Evolutionary conservation across 2,888 invertebrate species (phyloP).

Genomic region (Xestia c-nigrum): DNA sequence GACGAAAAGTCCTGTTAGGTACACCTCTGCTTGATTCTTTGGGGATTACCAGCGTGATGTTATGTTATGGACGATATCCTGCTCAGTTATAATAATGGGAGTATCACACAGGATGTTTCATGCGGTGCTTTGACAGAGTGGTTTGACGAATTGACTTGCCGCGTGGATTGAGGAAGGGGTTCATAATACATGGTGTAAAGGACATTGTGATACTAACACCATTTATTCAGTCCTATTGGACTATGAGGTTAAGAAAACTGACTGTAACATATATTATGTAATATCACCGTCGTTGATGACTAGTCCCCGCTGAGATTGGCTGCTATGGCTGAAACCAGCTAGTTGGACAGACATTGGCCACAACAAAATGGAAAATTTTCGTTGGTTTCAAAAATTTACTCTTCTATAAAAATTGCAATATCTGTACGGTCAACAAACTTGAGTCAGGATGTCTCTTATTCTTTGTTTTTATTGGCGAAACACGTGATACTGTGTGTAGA

Average conservation of each 20-base stretch:
- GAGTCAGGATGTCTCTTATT: too few relatives aligned
- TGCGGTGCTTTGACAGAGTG: conserved; percentile 47
- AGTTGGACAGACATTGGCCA: too few relatives aligned
- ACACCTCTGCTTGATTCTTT: not conserved
- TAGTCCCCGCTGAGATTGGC: not conserved
- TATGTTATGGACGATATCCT: conserved; percentile 39
- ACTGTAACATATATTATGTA: not conserved
- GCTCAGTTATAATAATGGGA: conserved; percentile 36
- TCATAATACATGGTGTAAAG: not conserved
- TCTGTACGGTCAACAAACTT: too few relatives aligned
- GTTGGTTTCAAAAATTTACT: too few relatives aligned
- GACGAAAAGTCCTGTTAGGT: not conserved
- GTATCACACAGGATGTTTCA: conserved; percentile 57
- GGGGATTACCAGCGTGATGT: not conserved
- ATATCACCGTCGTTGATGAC: too few relatives aligned
- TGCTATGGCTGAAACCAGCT: not conserved
- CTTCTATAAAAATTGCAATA: too few relatives aligned
- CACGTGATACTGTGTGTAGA: too few relatives aligned
- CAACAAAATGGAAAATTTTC: too few relatives aligned
- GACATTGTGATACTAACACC: not conserved
- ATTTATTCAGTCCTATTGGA: not conserved
- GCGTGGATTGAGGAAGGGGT: conserved; percentile 39
- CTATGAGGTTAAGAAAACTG: not conserved
- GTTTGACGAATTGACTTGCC: conserved; percentile 46
- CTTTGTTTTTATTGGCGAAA: too few relatives aligned